phyloP scores from a whole-genome alignment of 2,888 invertebrate species.

The Scaptomyza reducta region DNA sequence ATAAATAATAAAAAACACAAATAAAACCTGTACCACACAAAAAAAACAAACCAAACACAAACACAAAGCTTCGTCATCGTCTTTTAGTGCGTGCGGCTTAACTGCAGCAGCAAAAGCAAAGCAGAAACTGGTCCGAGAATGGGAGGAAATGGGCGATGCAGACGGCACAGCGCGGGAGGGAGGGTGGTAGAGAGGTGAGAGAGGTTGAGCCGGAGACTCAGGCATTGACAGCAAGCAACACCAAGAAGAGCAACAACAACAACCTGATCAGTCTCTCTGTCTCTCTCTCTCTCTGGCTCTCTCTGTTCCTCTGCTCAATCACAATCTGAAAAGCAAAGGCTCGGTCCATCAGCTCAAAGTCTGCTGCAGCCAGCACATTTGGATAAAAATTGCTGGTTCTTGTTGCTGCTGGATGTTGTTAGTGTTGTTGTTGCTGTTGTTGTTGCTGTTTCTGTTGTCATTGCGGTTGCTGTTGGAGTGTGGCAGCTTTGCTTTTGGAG shows the following conservation, averaged over 20 bases:
- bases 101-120: constrained; percentile 62
- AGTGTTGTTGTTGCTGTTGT: constrained; percentile 11
- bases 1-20: constrained; percentile 73
- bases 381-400: constrained; percentile 34
- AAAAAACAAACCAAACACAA: constrained; percentile 63
- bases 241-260: constrained; percentile 30
- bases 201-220: constrained; percentile 13
- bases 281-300: constrained; percentile 1
- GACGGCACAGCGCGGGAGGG: background rate
- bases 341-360: constrained; percentile 9
- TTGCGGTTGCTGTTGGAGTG: constrained; percentile 40
- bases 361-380: constrained; percentile 31
- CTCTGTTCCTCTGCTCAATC: constrained; percentile 2
- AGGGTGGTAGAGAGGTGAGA: background rate
- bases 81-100: constrained; percentile 77
- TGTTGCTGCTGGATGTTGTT: constrained; percentile 2
- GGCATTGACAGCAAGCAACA: constrained; percentile 44
- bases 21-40: constrained; percentile 78
- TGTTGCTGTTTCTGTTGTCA: constrained; percentile 11
- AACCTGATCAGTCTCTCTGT: constrained; percentile 37
- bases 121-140: constrained; percentile 57
- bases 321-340: constrained; percentile 12
- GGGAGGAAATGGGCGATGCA: constrained; percentile 9
- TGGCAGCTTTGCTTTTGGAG: constrained; percentile 59
- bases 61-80: constrained; percentile 66